phyloP scores from a whole-genome alignment of 2,888 invertebrate species.

The Hydrotaea cyrtoneurina region DNA sequence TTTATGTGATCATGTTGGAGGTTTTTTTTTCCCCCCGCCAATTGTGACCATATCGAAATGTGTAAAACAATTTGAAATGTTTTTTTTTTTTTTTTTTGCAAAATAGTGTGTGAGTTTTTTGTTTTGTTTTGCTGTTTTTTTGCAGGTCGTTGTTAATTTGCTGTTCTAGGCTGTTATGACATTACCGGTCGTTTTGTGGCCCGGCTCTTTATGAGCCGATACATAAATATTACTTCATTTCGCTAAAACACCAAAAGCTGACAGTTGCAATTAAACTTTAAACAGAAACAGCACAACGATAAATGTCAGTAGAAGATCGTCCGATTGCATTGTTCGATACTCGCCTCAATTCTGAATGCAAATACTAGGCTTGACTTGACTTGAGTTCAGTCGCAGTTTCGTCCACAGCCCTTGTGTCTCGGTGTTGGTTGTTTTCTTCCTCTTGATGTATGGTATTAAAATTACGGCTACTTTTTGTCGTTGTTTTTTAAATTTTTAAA shows the following conservation, averaged over 20 bases:
- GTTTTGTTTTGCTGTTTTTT: not conserved
- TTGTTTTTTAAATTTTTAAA: not conserved
- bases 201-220: not conserved
- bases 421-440: not conserved
- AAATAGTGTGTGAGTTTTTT: not conserved
- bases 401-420: constrained; percentile 52
- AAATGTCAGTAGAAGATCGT: constrained; percentile 56
- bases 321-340: constrained; percentile 30
- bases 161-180: not conserved
- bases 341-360: no score
- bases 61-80: not conserved
- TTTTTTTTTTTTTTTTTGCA: no score
- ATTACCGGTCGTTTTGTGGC: not conserved
- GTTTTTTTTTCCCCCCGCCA: no score
- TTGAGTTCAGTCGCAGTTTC: no score
- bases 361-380: no score
- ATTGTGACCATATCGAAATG: not conserved
- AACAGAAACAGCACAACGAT: constrained; percentile 41
- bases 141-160: not conserved
- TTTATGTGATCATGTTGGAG: not conserved
- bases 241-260: constrained; percentile 61
- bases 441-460: constrained; percentile 57
- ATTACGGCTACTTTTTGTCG: not conserved
- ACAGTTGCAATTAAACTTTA: constrained; percentile 67
- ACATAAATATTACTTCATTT: constrained; percentile 16